Evolutionary conservation across 2,888 invertebrate genomes (phyloP).

Genomic region (Brachyptera putata): DNA sequence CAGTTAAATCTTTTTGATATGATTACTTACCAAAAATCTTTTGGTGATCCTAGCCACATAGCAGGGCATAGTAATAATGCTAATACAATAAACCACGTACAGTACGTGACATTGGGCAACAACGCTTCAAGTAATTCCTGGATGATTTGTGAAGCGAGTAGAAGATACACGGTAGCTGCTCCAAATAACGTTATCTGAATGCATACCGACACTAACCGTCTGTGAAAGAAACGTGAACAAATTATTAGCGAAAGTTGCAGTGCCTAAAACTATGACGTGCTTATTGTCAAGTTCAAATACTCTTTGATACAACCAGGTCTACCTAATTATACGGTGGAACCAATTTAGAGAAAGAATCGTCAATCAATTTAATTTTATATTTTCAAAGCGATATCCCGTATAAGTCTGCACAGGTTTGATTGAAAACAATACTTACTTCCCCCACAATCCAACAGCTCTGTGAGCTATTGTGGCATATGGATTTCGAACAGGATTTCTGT

Average conservation of each 20-base stretch:
- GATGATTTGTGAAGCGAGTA: conserved; percentile 61
- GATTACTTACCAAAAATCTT: conserved; percentile 63
- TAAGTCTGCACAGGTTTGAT: too few species aligned
- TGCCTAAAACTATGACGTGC: too few species aligned
- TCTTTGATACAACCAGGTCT: too few species aligned
- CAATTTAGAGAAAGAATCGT: too few species aligned
- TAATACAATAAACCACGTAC: conserved; percentile 61
- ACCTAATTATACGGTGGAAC: too few species aligned
- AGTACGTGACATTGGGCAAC: conserved; percentile 53
- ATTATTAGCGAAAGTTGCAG: too few species aligned
- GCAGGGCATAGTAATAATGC: conserved; percentile 56
- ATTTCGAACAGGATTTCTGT: conserved; percentile 55
- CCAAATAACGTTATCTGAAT: conserved; percentile 64
- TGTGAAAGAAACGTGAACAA: conserved; percentile 36
- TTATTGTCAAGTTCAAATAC: too few species aligned
- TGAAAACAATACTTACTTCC: conserved; percentile 44
- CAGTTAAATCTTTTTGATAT: too few species aligned
- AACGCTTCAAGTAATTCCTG: conserved; percentile 52
- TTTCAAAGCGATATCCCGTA: too few species aligned
- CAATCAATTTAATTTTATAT: too few species aligned
- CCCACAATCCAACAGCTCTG: conserved; percentile 55
- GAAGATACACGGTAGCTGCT: conserved; percentile 60
- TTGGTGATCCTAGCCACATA: conserved; percentile 64
- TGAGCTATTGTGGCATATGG: conserved; percentile 66
- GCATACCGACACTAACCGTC: conserved; percentile 53